A percentile compares a stretch with the other conserved stretches of the same genome.
Conservation (phyloP, 2,797 vertebrate genomes). For the Dipus sagitta region DNA sequence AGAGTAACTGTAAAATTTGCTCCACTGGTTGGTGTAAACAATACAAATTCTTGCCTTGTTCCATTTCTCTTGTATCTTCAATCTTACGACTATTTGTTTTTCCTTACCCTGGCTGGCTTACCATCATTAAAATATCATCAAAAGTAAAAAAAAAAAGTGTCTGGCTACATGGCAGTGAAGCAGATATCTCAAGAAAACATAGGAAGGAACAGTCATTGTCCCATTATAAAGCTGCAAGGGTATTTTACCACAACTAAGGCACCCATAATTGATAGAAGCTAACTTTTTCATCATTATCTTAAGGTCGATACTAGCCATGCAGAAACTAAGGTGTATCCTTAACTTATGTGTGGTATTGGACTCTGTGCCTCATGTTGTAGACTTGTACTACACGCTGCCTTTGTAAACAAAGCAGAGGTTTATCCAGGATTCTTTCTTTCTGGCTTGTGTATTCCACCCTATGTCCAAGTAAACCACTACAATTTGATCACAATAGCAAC, state of each 20-base stretch:
- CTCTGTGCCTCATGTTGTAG: constrained; percentile 53
- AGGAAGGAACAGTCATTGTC: not conserved
- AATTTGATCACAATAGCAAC: constrained; percentile 17
- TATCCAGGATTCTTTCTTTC: constrained; percentile 55
- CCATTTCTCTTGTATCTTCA: constrained; percentile 21
- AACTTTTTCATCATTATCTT: constrained; percentile 40
- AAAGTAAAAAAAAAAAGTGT: constrained; percentile 20
- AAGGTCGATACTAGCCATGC: constrained; percentile 1
- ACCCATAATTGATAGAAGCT: constrained; percentile 31
- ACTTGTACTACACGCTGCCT: constrained; percentile 26
- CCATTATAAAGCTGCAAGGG: constrained; percentile 30
- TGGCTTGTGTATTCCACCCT: constrained; percentile 26
- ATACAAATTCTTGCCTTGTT: constrained; percentile 48
- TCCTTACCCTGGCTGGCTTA: constrained; percentile 4
- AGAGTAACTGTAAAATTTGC: constrained; percentile 84
- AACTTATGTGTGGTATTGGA: not conserved
- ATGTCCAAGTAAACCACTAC: constrained; percentile 23
- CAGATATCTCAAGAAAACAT: not conserved
- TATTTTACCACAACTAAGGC: not conserved
- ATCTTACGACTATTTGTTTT: constrained; percentile 41
- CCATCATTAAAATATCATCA: constrained; percentile 52
- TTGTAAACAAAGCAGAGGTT: constrained; percentile 53
- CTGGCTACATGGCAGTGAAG: not conserved
- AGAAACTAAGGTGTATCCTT: constrained; percentile 6
- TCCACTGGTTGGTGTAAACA: constrained; percentile 73